Base-by-base conservation (phyloP, 2,797 vertebrate species). In the Gadopsis bispinosus region DNA sequence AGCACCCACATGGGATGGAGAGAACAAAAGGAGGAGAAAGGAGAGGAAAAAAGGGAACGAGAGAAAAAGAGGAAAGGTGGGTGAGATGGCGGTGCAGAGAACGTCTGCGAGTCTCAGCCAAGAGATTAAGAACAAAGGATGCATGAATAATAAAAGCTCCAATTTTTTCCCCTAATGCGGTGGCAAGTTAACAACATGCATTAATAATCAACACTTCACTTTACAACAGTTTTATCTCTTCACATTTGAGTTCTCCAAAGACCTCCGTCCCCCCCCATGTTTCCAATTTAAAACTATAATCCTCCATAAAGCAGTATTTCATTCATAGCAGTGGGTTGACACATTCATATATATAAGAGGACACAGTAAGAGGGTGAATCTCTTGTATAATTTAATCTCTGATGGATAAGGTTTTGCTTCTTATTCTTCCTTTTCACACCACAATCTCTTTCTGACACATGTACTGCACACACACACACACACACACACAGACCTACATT, bases 111-210 rank as follows among this genome's bases (percentile, higher is more conserved):
- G 63, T 55, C 78, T 83, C 76, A 86, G 81, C 69, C 80, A 68
- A 69, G 80, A 91, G 84, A 90, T 90, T 85, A 87, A 88, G 48
- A 88, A 83, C 86, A 92, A 86, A 90, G 79, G 83, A 64, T 76
- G 69, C 81, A 92, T 92, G 81, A 94, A 94, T 92, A 92, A 93
- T 88, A 92, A 83, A 94, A 72, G 69, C 73, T 74, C 70, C 84
- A 89, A 83, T 92, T 88, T 80, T 80, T 53, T 10, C 80, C 79
- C 61, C 67, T 84, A 91, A 91, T 87, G 88, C 87, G 79, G 84
- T 63, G 50, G 71, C 77, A 81, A 88, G 90, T 94, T 92, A 93
- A 92, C 89, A 91, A 85, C 88, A 91, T 92, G 88, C 91, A 95
- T 93, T 93, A 93, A 93, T 93, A 83, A 94, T 90, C 75, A 83